phyloP scores from a whole-genome alignment of 1,140 invertebrate genomes.

The Heliconius nattereri region DNA sequence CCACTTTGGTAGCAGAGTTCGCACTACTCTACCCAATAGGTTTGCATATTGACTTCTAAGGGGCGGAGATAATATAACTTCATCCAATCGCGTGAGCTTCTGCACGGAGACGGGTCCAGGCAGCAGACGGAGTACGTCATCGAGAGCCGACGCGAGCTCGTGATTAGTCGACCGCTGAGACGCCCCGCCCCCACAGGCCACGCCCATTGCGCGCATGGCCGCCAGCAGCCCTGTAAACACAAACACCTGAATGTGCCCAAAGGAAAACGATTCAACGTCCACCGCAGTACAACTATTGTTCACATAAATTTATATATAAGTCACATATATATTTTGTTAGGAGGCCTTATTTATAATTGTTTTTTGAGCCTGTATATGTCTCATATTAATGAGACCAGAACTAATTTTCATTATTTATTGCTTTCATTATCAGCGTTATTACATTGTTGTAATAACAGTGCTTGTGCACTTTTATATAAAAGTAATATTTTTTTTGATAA shows the following conservation, averaged over 20 bases:
- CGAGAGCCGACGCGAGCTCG: too few relatives aligned
- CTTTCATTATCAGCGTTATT: too few relatives aligned
- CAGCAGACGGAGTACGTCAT: constrained; percentile 52
- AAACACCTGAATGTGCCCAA: constrained; percentile 75
- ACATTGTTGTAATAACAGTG: too few relatives aligned
- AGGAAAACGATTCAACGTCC: constrained; percentile 48
- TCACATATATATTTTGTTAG: constrained; percentile 17
- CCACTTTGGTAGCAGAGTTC: constrained; percentile 53
- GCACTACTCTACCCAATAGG: constrained; percentile 40
- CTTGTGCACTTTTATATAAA: too few relatives aligned
- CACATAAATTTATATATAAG: not conserved
- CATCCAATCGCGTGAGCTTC: constrained; percentile 74
- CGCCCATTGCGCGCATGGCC: constrained; percentile 50
- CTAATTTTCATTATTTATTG: too few relatives aligned
- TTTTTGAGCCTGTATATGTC: not conserved
- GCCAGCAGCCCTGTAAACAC: constrained; percentile 24
- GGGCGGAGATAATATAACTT: constrained; percentile 23
- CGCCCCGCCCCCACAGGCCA: not conserved
- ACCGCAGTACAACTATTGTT: constrained; percentile 18
- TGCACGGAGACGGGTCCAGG: constrained; percentile 85
- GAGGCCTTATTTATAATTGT: constrained; percentile 4
- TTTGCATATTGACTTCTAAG: constrained; percentile 36
- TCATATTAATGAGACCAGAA: too few relatives aligned
- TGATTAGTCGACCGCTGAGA: not conserved
- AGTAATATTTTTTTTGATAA: too few relatives aligned